Base-by-base conservation (phyloP, 2,797 vertebrate species). In the Squalus acanthias region DNA sequence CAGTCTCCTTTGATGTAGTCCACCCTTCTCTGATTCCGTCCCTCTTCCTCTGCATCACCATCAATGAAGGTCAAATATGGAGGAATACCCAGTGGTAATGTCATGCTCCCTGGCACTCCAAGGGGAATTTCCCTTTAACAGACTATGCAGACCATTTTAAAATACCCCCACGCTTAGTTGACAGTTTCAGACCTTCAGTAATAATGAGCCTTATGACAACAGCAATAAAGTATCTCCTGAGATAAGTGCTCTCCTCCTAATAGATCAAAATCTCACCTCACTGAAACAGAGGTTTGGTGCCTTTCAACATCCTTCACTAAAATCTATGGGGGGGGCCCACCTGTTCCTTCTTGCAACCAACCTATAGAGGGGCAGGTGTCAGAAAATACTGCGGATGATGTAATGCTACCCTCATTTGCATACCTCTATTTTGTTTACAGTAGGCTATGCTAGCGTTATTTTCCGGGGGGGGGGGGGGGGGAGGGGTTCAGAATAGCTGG, bases 281-380 rank as follows among this genome's bases (percentile, higher is more conserved):
- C 17, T 93, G 91, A 93, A 46, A 69, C 17, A 69, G 91, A 93
- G 24, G n/a, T 65, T 93, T 85, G 82, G 46, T 85, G 82, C 82
- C 39, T 22, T 69, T 69, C 65, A 93, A 89, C 39, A 69, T 69
- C 39, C 65, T 24, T 93, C 65, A 46, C 0, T 92, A n/a, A 92
- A 92, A 20, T 65, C 2, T n/a, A 60, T 39, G 60, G 57, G n/a
- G 12, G 15, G n/a, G 76, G 26, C 24, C 1, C 22, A n/a, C 33
- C n/a, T 93, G 17, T 67, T 67, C 63, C 0, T 82, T 82, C 79
- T 20, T 46, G 13, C 6, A 0, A 93, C n/a, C 91, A 67, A 22
- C 65, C 46, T 6, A 91, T 17, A n/a, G 57, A 33, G 15, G 12
- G 26, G 33, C 15, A 63, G 13, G 13, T 89, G 53, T 3, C 17